Base-by-base conservation (phyloP, 2,888 invertebrate species). In the Zonitis immaculata region DNA sequence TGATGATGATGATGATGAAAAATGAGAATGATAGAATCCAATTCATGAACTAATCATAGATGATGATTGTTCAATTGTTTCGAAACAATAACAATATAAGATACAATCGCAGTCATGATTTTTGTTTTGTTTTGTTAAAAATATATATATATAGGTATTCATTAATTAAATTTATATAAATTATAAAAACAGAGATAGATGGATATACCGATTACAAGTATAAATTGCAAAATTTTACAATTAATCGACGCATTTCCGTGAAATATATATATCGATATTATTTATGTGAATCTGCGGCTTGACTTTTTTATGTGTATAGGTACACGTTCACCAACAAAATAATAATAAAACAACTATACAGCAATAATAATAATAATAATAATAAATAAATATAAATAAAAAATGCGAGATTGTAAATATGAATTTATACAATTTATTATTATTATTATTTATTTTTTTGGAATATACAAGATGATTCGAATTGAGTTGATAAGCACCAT, bases 201-300 rank as follows among this genome's bases (percentile, higher is more conserved):
- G 2, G 12, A n/a, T n/a, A n/a, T n/a, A n/a, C n/a, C n/a, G n/a
- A 56, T 56, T 49, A 57, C 54, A 56, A 55, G 49, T 59, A 64
- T 65, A 64, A 64, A 65, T 65, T 59, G 60, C 53, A 47, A 64
- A 62, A 62, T 62, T 62, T 59, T 53, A 56, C 60, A 60, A 59
- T 65, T 64, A 66, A 65, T 65, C 64, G 59, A 59, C 59, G 62
- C 60, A 51, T 65, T 64, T 61, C 64, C 60, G 58, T 65, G 63
- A 65, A 66, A n/a, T n/a, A n/a, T n/a, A 65, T 63, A 61, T 64
- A 63, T 57, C 55, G 62, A 61, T 32, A 32, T 62, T 65, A 63
- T 65, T 65, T 66, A 66, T 58, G 64, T 52, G 57, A 49, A 52
- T 55, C 60, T 59, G n/a, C n/a, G n/a, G n/a, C 60, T 60, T 52